These are phyloP conservation scores for Endomychus coccineus DNA, from an alignment of 2,888 invertebrate genomes.

Conservation along the genomic window DNA sequence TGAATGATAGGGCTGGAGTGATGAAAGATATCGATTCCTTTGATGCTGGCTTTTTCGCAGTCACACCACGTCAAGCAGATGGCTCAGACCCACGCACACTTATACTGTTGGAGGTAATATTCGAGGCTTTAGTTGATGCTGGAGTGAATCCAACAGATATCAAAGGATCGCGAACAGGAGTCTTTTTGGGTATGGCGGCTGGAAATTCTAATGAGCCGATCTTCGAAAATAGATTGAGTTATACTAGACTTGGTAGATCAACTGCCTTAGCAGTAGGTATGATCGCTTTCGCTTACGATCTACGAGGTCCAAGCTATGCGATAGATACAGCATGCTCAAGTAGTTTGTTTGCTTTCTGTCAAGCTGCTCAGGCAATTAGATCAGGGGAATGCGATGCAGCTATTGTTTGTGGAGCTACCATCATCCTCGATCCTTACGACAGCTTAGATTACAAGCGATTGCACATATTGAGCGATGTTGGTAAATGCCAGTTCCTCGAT, in stretches of 20 bases:
- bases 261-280: slow-evolving; percentile 23
- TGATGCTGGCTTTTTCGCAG: slow-evolving; percentile 27
- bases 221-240: slow-evolving; percentile 9
- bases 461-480: slow-evolving; percentile 14
- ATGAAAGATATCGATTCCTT: slow-evolving; percentile 26
- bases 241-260: slow-evolving; percentile 13
- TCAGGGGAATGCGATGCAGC: slow-evolving; percentile 17
- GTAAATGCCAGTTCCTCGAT: slow-evolving; percentile 23
- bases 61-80: slow-evolving; percentile 26
- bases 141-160: slow-evolving; percentile 28
- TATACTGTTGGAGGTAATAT: slow-evolving; percentile 25
- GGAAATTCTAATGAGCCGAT: slow-evolving; percentile 5
- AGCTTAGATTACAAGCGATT: slow-evolving; percentile 13
- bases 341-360: slow-evolving; percentile 22
- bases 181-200: slow-evolving; percentile 18
- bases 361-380: slow-evolving; percentile 21
- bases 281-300: slow-evolving; percentile 27
- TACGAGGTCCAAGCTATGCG: slow-evolving; percentile 28
- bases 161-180: slow-evolving; percentile 26
- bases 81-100: slow-evolving; percentile 28
- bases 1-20: slow-evolving; percentile 22
- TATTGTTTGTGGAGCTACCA: slow-evolving; percentile 22
- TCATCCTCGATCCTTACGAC: slow-evolving; percentile 24
- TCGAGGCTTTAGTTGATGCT: slow-evolving; percentile 29
- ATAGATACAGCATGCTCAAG: slow-evolving; percentile 30